Conservation (phyloP, 2,113 vertebrate genomes). For the Coturnix japonica region DNA sequence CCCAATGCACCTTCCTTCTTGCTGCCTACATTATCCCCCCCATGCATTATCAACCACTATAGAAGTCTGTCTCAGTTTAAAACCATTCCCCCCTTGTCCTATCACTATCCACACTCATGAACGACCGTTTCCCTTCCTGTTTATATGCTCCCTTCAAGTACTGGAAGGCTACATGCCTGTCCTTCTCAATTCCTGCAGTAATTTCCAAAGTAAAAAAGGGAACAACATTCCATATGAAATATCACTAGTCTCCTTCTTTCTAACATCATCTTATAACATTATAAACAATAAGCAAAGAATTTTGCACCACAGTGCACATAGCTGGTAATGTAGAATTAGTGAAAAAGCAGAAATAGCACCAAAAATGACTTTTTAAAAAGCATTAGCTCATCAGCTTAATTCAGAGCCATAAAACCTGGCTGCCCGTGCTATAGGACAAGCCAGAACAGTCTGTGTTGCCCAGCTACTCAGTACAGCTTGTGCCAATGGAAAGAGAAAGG, state of each 20-base stretch:
- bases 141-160: too few relatives aligned
- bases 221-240: neutral
- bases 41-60: neutral
- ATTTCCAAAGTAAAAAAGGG: neutral
- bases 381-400: neutral
- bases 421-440: rapidly evolving
- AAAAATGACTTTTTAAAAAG: neutral
- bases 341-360: neutral
- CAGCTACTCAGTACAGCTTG: neutral
- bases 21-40: neutral
- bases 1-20: neutral
- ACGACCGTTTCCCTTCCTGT: too few relatives aligned
- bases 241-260: rapidly evolving
- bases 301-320: neutral
- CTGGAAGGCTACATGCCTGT: neutral
- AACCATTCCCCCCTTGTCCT: too few relatives aligned
- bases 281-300: neutral
- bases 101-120: too few relatives aligned
- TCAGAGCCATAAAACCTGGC: neutral
- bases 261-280: neutral
- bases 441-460: neutral
- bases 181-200: neutral
- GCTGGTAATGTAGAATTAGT: neutral
- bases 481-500: neutral
- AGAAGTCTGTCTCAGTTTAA: too few relatives aligned